Base-by-base conservation (phyloP, 2,113 vertebrate genomes). In the Lagopus muta region DNA sequence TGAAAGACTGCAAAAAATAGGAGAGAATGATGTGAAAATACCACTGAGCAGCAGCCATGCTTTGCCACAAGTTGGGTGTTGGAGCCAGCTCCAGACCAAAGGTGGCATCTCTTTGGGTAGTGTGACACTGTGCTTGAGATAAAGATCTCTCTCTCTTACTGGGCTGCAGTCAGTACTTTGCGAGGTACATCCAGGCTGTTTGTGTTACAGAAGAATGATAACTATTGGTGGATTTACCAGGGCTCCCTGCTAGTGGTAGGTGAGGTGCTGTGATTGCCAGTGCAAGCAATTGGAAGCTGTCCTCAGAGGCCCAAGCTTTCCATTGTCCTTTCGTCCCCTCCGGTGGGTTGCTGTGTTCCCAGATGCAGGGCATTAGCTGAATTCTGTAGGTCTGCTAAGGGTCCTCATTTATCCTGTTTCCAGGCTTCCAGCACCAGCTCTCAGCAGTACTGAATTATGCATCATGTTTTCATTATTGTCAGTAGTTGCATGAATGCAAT, bases 301-400 rank as follows among this genome's bases (percentile, higher is more conserved):
- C 16, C 5, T 21, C 42, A 1, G 3, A 32, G 47, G 27, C 42
- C 15, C 0, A 6, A 18, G 32, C 55, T 70, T 88, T 48, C 66
- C 16, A 10, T 72, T 28, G 30, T 55, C 4, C 4, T 72, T 36
- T 8, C 2, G 2, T 27, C 48, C 18, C 10, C 15, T 52, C 1
- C 0, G 21, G 25, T 28, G 22, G 66, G 60, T 54, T 48, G 60
- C 14, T 0, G 0, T 47, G 21, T 65, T 43, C 0, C 1, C 73
- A 50, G 42, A 70, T 50, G 38, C 28, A 8, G 19, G 38, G 3
- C 2, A 3, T 18, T 32, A 32, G 40, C 7, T 6, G 38, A 34
- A 15, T n/a, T 57, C 42, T n/a, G 11, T 43, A 18, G 48, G 64
- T 32, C 57, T 73, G 25, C 43, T 45, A 28, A 34, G 34, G 47